Conservation (phyloP, 2,797 vertebrate genomes). For the Poeciliopsis presidionis region DNA sequence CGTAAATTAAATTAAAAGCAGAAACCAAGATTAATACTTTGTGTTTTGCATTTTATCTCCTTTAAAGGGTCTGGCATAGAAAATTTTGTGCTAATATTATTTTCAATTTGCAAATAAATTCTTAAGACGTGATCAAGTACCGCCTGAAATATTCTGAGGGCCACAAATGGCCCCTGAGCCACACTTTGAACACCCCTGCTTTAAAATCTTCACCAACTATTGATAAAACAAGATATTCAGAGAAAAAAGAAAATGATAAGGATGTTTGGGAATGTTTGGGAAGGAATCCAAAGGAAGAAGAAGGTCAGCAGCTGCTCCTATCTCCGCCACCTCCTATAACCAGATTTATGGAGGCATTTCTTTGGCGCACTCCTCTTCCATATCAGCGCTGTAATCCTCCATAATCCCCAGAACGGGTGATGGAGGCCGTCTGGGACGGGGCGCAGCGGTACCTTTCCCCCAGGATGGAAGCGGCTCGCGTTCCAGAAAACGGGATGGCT, state of each 20-base stretch:
- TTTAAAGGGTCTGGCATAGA: too few species aligned
- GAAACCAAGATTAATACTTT: too few species aligned
- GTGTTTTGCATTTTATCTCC: too few species aligned
- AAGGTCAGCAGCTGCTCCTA: conserved; percentile 43
- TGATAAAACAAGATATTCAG: not conserved
- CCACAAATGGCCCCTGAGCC: too few species aligned
- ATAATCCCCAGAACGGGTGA: conserved; percentile 67
- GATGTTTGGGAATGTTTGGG: not conserved
- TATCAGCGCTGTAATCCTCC: conserved; percentile 63
- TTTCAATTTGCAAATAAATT: too few species aligned
- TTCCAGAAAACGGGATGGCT: conserved; percentile 25
- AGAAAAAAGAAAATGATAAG: not conserved
- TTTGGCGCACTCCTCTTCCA: conserved; percentile 51
- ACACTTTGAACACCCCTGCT: too few species aligned
- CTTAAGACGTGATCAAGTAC: too few species aligned
- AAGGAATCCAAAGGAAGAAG: conserved; percentile 50
- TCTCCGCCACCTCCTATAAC: conserved; percentile 65
- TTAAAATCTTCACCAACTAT: not conserved
- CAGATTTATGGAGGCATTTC: conserved; percentile 64
- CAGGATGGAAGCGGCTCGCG: not conserved
- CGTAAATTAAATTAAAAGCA: too few species aligned
- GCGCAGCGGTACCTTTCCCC: conserved; percentile 25
- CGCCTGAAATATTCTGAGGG: too few species aligned
- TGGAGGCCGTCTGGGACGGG: conserved; percentile 47
- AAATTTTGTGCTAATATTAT: too few species aligned